Evolutionary conservation across 2,113 vertebrate genomes (phyloP).

Genomic region (Brachyhypopomus gauderio): DNA sequence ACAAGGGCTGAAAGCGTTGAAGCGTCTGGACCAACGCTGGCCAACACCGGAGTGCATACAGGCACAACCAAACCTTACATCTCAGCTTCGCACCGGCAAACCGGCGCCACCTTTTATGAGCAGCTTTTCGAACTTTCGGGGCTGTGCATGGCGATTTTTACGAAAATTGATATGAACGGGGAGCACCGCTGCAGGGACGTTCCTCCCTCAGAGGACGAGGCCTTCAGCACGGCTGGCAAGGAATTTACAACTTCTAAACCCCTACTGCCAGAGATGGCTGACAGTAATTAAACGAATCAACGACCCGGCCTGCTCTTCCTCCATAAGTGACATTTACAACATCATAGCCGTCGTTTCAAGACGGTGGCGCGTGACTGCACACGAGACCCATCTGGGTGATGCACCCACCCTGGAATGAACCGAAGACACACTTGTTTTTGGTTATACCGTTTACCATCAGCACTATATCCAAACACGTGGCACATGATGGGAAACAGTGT

Average conservation of each 20-base stretch:
- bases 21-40: too few species aligned
- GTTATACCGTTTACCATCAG: not conserved
- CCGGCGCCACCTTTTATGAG: not conserved
- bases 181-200: not conserved
- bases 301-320: not conserved
- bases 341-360: not conserved
- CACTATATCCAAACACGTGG: not conserved
- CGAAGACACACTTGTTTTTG: too few species aligned
- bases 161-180: not conserved
- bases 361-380: not conserved
- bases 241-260: slow-evolving; percentile 3
- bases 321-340: not conserved
- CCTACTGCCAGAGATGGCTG: not conserved
- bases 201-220: not conserved
- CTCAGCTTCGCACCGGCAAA: too few species aligned
- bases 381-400: too few species aligned
- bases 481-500: not conserved
- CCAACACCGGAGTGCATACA: too few species aligned
- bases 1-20: not conserved
- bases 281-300: not conserved
- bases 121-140: not conserved
- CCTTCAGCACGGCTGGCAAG: not conserved
- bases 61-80: too few species aligned
- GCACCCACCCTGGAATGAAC: too few species aligned
- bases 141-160: not conserved